Evolutionary conservation across 2,113 vertebrate species (phyloP), one percentile per base, ranked within the genome.

Genomic region (Sceloporus undulatus): DNA sequence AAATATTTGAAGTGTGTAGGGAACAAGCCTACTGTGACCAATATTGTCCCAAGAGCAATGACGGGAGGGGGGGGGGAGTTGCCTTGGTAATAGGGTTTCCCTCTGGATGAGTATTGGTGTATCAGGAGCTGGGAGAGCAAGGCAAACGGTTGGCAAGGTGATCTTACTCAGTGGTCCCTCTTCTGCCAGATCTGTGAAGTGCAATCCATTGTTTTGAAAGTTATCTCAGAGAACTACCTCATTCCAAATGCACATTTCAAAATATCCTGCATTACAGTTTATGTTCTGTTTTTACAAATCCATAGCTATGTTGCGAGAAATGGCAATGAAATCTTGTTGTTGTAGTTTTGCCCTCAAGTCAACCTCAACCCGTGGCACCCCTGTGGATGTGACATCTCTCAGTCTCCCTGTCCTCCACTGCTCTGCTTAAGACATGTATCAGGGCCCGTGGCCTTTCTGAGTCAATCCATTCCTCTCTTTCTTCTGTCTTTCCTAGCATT

Each of bases 131-230:
- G 18, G 65, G 42, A 70, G 75, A 70, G 48, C 52, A 34, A 40
- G 40, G 59, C 38, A 65, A 62, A 76, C 65, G 65, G 70, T 4
- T 48, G 21, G 73, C 34, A 40, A 62, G 54, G 23, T 59, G 80
- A 13, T 73, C 70, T 59, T 54, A 75, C 9, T 82, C 70, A n/a
- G 11, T 74, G 59, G 38, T 87, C 86, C 86, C 68, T 70, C 79
- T 82, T 5, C 86, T 87, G 86, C 70, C 38, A 54, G n/a, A 38
- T 73, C 66, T 74, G 78, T 42, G 54, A 82, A 65, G 25, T 56
- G 59, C 70, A 74, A 65, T 34, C 79, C 29, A 79, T 79, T 8
- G 23, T 34, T 65, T 65, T 81, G 62, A 25, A 81, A 38, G 71
- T 18, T 11, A 52, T 68, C 27, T 2, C 21, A 66, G 21, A 14